Conservation (phyloP, 2,888 invertebrate genomes). For the Marasmarcha lunaedactyla region DNA sequence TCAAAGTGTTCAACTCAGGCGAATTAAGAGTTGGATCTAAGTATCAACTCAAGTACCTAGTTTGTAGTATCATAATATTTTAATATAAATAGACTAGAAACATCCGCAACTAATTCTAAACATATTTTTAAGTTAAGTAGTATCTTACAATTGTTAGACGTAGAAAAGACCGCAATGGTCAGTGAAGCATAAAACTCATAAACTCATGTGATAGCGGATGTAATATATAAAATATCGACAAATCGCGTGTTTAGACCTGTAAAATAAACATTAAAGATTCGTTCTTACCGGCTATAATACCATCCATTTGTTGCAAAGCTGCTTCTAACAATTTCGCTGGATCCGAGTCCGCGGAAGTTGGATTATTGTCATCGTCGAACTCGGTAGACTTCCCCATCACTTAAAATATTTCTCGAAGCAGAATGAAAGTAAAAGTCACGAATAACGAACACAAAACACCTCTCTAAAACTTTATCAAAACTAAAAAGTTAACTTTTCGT, state of each 20-base stretch:
- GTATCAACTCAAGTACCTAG: too few relatives aligned
- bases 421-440: too few relatives aligned
- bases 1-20: too few relatives aligned
- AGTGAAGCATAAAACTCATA: slow-evolving; percentile 27
- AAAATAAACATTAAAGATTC: background rate
- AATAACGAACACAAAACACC: too few relatives aligned
- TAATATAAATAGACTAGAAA: too few relatives aligned
- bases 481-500: slow-evolving; percentile 1
- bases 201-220: background rate
- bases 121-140: too few relatives aligned
- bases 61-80: too few relatives aligned
- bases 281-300: slow-evolving; percentile 81
- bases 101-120: too few relatives aligned
- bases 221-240: background rate
- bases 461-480: background rate
- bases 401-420: background rate
- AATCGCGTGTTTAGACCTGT: background rate
- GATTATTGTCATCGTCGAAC: slow-evolving; percentile 63
- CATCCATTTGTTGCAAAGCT: slow-evolving; percentile 90
- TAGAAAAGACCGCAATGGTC: slow-evolving; percentile 29
- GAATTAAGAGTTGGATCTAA: too few relatives aligned
- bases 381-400: slow-evolving; percentile 55
- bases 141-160: too few relatives aligned
- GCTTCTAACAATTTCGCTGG: slow-evolving; percentile 89
- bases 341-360: slow-evolving; percentile 77